Evolutionary conservation across 2,113 vertebrate species (phyloP).

Genomic region (Psophia crepitans): DNA sequence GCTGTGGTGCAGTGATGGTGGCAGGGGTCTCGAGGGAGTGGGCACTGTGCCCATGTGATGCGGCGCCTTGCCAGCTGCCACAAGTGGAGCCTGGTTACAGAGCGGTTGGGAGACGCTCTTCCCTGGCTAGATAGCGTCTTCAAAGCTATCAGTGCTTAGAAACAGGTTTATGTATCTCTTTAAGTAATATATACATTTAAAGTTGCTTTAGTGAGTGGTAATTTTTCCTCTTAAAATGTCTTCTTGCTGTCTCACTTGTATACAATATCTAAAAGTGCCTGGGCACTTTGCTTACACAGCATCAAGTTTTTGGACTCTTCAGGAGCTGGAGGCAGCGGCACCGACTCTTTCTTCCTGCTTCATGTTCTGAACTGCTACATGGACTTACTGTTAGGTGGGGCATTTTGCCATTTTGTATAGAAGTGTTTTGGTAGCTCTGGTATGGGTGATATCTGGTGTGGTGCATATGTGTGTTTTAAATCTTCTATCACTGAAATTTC

Average conservation of each 20-base stretch:
- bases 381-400: not conserved
- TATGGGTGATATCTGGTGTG: not conserved
- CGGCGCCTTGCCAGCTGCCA: not conserved
- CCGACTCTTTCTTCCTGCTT: not conserved
- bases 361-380: fast-evolving
- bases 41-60: fast-evolving
- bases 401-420: not conserved
- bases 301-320: not conserved
- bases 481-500: not conserved
- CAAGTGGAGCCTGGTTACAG: not conserved
- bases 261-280: not conserved
- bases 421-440: not conserved
- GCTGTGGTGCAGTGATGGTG: not conserved
- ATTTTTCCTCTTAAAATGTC: not conserved
- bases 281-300: not conserved
- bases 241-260: not conserved
- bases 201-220: not conserved
- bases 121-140: not conserved
- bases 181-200: not conserved
- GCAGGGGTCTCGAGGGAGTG: not conserved
- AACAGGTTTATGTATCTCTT: not conserved
- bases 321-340: fast-evolving
- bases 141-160: not conserved
- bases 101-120: not conserved
- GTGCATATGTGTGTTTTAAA: not conserved